Percentiles rank a stretch among this genome's conserved stretches.
Conservation (phyloP, 2,113 vertebrate genomes). For the Greenwoodochromis staneri region DNA sequence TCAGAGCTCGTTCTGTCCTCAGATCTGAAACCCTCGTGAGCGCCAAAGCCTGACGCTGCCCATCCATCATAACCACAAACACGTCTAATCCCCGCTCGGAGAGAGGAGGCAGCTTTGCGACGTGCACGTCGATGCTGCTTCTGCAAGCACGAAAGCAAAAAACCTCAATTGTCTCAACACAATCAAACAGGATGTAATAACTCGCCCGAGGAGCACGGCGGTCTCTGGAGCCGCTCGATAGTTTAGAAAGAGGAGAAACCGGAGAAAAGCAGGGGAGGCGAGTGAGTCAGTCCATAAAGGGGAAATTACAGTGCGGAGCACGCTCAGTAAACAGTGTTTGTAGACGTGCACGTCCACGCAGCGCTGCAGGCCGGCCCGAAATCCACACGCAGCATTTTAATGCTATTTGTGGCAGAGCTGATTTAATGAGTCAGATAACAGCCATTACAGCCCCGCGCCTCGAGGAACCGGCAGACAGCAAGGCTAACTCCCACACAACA, state of each 20-base stretch:
- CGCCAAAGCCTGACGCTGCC: background rate
- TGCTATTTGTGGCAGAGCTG: background rate
- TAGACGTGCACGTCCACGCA: background rate
- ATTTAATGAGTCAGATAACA: constrained; percentile 3
- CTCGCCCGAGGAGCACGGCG: background rate
- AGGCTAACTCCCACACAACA: background rate
- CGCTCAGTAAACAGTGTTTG: constrained; percentile 3
- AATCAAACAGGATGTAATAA: background rate
- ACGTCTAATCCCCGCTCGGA: background rate
- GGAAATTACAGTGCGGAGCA: background rate
- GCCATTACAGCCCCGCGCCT: background rate
- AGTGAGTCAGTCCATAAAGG: constrained; percentile 14
- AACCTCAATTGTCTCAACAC: background rate
- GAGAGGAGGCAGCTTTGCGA: background rate
- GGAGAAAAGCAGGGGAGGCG: background rate
- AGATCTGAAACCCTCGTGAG: background rate
- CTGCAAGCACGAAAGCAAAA: background rate
- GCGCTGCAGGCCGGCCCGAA: background rate
- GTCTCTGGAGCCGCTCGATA: background rate
- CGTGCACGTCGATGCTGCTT: background rate
- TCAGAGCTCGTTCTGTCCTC: background rate
- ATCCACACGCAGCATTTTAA: background rate
- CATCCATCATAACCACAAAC: background rate
- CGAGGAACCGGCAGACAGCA: background rate
- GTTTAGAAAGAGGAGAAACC: background rate